These are phyloP conservation scores for Saccostrea cuccullata DNA, from an alignment of 1,140 invertebrate genomes.

Conservation along the genomic window DNA sequence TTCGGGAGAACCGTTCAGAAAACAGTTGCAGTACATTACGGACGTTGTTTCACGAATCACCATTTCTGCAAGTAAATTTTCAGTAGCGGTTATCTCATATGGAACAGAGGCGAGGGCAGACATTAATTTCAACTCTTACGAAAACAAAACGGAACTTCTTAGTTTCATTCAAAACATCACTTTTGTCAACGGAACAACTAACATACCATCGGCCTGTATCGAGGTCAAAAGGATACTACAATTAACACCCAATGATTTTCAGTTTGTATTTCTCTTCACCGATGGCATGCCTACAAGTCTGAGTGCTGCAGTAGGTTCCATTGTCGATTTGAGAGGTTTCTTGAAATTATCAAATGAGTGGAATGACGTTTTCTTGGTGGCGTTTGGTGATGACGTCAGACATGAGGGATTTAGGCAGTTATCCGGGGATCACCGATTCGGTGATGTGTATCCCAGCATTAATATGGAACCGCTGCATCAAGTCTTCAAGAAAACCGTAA, in stretches of 20 bases:
- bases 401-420: slow-evolving; percentile 15
- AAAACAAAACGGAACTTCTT: slow-evolving; percentile 21
- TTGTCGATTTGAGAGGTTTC: neutral
- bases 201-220: neutral
- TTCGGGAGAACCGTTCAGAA: neutral
- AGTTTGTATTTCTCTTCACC: slow-evolving; percentile 32
- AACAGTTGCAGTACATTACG: slow-evolving; percentile 22
- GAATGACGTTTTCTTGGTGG: slow-evolving; percentile 5
- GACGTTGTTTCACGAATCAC: slow-evolving; percentile 1
- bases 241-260: neutral
- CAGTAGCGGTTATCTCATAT: slow-evolving; percentile 28
- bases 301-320: neutral
- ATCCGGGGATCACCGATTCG: neutral
- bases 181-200: slow-evolving; percentile 24
- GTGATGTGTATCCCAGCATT: neutral
- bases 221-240: neutral
- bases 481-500: neutral
- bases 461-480: slow-evolving; percentile 13
- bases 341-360: neutral
- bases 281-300: slow-evolving; percentile 29
- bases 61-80: neutral
- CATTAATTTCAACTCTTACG: slow-evolving; percentile 25
- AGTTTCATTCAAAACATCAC: neutral
- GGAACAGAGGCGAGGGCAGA: neutral
- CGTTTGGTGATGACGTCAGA: slow-evolving; percentile 33